phyloP scores from a whole-genome alignment of 2,797 vertebrate genomes.

The Pseudomugil gertrudae region DNA sequence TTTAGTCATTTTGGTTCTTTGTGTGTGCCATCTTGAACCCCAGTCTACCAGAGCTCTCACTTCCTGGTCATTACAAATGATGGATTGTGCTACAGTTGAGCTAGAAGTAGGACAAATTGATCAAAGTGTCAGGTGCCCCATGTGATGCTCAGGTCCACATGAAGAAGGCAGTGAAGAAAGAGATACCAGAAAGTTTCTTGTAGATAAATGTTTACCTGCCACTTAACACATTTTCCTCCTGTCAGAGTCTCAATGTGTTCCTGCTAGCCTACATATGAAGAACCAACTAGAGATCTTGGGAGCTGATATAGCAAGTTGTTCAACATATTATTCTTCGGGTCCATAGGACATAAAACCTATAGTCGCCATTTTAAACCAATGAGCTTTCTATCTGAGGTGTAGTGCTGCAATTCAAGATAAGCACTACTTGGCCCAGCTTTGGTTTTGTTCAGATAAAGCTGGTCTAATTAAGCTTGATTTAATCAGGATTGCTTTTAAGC shows the following conservation, averaged over 20 bases:
- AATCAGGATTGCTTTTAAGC: slow-evolving; percentile 83
- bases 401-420: slow-evolving; percentile 84
- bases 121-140: slow-evolving; percentile 87
- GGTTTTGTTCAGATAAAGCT: slow-evolving; percentile 82
- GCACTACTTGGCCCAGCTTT: slow-evolving; percentile 76
- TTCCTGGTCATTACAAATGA: slow-evolving; percentile 84
- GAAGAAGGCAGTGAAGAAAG: slow-evolving; percentile 77
- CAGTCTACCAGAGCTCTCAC: slow-evolving; percentile 69
- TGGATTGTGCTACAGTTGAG: slow-evolving; percentile 86
- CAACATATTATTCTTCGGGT: slow-evolving; percentile 59
- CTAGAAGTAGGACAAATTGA: slow-evolving; percentile 87
- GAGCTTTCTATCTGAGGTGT: slow-evolving; percentile 74
- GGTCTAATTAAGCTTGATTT: slow-evolving; percentile 87
- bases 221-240: slow-evolving; percentile 62
- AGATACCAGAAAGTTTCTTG: slow-evolving; percentile 80
- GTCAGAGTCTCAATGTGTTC: slow-evolving; percentile 57
- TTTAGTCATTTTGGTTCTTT: slow-evolving; percentile 81
- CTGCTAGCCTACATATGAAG: slow-evolving; percentile 65
- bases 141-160: slow-evolving; percentile 80
- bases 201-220: slow-evolving; percentile 82
- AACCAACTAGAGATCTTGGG: slow-evolving; percentile 55
- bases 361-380: slow-evolving; percentile 66
- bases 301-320: slow-evolving; percentile 55
- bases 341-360: slow-evolving; percentile 54
- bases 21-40: slow-evolving; percentile 75